Evolutionary conservation across 2,797 vertebrate species (phyloP).

Genomic region (Cryptoprocta ferox): DNA sequence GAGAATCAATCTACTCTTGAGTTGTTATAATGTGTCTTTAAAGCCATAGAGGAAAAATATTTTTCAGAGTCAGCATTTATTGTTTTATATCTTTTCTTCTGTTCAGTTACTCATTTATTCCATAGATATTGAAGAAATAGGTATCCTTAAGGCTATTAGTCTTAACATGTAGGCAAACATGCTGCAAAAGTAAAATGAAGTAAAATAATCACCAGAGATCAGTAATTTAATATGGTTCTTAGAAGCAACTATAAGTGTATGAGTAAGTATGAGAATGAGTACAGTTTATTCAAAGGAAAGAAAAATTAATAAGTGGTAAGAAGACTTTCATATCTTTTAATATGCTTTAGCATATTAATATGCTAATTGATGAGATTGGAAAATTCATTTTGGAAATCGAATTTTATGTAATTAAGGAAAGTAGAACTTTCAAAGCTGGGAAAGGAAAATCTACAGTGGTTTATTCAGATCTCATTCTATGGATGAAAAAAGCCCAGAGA

Average conservation of each 20-base stretch:
- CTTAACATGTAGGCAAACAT: background rate
- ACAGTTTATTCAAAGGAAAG: background rate
- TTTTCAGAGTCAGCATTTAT: background rate
- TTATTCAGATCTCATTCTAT: background rate
- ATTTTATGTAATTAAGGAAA: slow-evolving; percentile 16
- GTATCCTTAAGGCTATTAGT: background rate
- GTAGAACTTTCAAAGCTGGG: background rate
- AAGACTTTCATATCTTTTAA: slow-evolving; percentile 8
- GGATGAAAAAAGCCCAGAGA: background rate
- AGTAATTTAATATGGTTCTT: background rate
- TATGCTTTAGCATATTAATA: background rate
- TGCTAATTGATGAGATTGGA: slow-evolving; percentile 8
- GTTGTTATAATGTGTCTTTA: slow-evolving; percentile 6
- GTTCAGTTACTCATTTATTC: background rate
- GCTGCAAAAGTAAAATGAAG: background rate
- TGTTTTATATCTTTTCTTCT: background rate
- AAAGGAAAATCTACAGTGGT: background rate
- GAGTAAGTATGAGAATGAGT: background rate
- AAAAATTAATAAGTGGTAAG: background rate
- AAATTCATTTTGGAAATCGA: background rate
- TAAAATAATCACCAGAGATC: background rate
- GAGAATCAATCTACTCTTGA: background rate
- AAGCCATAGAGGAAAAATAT: slow-evolving; percentile 17
- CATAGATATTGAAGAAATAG: background rate
- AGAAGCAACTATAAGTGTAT: background rate